A percentile compares a stretch with the other conserved stretches of the same genome.
Evolutionary conservation across 2,888 invertebrate genomes (phyloP).

Genomic region (Caenorhabditis angaria): DNA sequence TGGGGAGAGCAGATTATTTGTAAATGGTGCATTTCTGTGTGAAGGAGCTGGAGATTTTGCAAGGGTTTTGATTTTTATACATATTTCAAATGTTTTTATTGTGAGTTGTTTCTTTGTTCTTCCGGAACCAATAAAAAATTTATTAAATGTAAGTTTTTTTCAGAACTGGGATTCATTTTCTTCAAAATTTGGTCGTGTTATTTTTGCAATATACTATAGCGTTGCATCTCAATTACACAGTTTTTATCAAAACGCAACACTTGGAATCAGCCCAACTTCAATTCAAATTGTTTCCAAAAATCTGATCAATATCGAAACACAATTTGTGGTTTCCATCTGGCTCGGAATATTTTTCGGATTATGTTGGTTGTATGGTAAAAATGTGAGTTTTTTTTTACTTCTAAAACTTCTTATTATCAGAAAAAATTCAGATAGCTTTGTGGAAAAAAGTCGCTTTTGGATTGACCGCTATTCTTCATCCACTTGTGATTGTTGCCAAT

Average conservation of each 20-base stretch:
- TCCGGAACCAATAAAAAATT: not conserved
- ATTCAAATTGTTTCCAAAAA: not conserved
- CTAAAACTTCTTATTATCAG: not conserved
- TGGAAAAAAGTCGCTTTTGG: not conserved
- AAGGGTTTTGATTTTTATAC: not conserved
- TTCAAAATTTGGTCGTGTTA: not conserved
- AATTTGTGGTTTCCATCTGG: not conserved
- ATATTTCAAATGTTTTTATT: not conserved
- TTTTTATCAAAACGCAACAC: not conserved
- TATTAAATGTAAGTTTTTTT: not conserved
- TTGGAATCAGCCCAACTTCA: not conserved
- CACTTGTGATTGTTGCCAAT: not conserved
- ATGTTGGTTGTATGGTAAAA: not conserved
- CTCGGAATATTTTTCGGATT: not conserved
- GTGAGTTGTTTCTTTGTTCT: not conserved
- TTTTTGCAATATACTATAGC: not conserved
- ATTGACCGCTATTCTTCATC: not conserved
- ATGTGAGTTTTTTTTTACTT: not conserved
- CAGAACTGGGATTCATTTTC: not conserved
- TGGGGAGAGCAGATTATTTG: not conserved
- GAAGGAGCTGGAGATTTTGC: not conserved
- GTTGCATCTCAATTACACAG: not conserved
- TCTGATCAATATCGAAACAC: not conserved
- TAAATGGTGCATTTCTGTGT: not conserved
- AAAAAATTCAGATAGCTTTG: not conserved